Percentiles rank a stretch among this genome's conserved stretches.
phyloP scores from a whole-genome alignment of 2,113 vertebrate species.

The Sturnus vulgaris region DNA sequence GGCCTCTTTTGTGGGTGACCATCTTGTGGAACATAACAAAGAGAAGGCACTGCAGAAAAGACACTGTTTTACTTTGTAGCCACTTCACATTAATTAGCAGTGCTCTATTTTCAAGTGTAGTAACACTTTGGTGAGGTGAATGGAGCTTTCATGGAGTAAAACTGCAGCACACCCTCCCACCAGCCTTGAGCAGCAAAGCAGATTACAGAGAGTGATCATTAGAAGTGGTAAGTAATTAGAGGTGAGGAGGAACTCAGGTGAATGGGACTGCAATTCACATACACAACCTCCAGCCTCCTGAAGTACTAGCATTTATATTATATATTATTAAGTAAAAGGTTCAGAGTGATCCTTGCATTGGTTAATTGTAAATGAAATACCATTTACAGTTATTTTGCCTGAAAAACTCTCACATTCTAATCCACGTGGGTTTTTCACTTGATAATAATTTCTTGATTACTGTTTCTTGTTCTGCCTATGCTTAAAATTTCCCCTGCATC shows the following conservation, averaged over 20 bases:
- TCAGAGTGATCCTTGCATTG: rapidly evolving
- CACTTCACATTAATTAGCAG: not conserved
- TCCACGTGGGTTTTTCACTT: not conserved
- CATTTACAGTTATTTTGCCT: not conserved
- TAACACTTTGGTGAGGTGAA: not conserved
- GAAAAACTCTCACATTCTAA: not conserved
- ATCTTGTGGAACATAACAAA: not conserved
- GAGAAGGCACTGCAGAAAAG: not conserved
- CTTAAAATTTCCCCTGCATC: not conserved
- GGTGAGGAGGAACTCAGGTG: not conserved
- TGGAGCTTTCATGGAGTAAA: not conserved
- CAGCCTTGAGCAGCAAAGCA: not conserved
- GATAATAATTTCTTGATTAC: not conserved
- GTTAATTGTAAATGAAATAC: not conserved
- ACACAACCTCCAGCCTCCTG: rapidly evolving
- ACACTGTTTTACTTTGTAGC: not conserved
- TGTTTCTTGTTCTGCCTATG: not conserved
- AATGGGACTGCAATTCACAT: not conserved
- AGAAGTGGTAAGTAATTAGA: not conserved
- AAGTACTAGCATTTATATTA: not conserved
- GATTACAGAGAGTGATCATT: not conserved
- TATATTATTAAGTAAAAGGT: not conserved
- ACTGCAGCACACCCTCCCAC: not conserved
- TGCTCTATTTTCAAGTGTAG: not conserved
- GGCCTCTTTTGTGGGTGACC: not conserved